A percentile compares a stretch with the other conserved stretches of the same genome.
Evolutionary conservation across 2,113 vertebrate genomes (phyloP).

Genomic region (Tursiops truncatus): DNA sequence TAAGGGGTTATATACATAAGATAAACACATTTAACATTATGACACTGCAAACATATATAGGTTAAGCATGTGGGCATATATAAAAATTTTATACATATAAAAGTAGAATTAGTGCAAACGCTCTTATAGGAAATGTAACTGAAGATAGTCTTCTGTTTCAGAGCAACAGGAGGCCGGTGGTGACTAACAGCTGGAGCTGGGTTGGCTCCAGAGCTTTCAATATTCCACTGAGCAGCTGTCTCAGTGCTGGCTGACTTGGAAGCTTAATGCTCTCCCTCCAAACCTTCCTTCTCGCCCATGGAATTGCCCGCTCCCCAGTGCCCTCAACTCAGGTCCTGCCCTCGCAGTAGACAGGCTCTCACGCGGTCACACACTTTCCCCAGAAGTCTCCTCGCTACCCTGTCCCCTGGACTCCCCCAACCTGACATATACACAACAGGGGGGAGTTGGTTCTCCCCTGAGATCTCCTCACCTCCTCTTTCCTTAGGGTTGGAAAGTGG

Average conservation of each 20-base stretch:
- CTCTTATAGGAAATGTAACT: neutral
- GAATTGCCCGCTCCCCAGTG: neutral
- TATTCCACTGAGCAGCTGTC: neutral
- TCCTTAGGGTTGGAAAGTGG: neutral
- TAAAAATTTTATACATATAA: neutral
- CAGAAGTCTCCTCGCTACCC: neutral
- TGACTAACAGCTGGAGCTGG: neutral
- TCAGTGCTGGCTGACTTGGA: neutral
- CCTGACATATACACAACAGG: neutral
- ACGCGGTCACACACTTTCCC: neutral
- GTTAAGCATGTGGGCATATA: neutral
- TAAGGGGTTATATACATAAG: neutral
- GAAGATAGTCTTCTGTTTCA: neutral
- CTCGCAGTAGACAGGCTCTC: neutral
- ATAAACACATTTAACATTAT: neutral
- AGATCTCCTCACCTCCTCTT: neutral
- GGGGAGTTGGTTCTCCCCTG: neutral
- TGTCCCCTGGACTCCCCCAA: rapidly evolving
- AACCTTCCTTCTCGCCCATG: neutral
- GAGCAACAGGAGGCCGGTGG: neutral
- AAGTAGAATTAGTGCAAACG: neutral
- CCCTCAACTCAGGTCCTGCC: neutral
- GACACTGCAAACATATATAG: neutral
- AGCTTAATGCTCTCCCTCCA: neutral
- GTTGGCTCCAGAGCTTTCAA: rapidly evolving